These are phyloP conservation scores for Anoplolepis gracilipes DNA, from an alignment of 1,140 invertebrate species.

Conservation along the genomic window DNA sequence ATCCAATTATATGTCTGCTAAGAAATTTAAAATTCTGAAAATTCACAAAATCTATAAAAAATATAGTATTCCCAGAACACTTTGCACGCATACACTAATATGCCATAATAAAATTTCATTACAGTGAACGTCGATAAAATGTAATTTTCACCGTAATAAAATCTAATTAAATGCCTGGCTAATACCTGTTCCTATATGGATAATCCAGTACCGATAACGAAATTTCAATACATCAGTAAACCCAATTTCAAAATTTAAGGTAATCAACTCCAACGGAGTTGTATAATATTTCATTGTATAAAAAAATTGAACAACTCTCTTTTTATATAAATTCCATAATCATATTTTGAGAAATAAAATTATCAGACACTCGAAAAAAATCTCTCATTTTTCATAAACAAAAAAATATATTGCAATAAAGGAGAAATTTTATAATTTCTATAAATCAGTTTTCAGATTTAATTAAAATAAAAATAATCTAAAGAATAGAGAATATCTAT, in stretches of 20 bases:
- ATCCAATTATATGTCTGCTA: not conserved
- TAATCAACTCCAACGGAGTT: constrained; percentile 22
- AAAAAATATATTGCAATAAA: not conserved
- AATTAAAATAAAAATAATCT: not conserved
- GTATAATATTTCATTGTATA: constrained; percentile 3
- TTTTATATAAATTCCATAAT: not conserved
- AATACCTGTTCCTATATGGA: constrained; percentile 48
- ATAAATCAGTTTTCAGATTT: not conserved
- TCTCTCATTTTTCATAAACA: not conserved
- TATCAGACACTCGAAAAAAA: not conserved
- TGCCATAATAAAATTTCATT: constrained; percentile 58
- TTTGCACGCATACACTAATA: constrained; percentile 30
- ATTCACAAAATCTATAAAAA: not conserved
- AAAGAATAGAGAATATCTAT: no score
- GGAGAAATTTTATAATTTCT: not conserved
- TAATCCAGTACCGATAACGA: constrained; percentile 49
- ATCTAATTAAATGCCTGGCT: constrained; percentile 59
- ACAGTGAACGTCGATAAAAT: constrained; percentile 52
- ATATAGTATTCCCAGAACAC: not conserved
- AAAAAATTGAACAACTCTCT: constrained; percentile 4
- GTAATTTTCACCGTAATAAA: constrained; percentile 59
- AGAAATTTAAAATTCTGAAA: not conserved
- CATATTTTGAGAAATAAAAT: not conserved
- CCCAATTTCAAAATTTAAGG: constrained; percentile 48
- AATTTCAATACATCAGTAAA: constrained; percentile 58